Conservation (phyloP, 2,797 vertebrate species). For the Argentina silus region DNA sequence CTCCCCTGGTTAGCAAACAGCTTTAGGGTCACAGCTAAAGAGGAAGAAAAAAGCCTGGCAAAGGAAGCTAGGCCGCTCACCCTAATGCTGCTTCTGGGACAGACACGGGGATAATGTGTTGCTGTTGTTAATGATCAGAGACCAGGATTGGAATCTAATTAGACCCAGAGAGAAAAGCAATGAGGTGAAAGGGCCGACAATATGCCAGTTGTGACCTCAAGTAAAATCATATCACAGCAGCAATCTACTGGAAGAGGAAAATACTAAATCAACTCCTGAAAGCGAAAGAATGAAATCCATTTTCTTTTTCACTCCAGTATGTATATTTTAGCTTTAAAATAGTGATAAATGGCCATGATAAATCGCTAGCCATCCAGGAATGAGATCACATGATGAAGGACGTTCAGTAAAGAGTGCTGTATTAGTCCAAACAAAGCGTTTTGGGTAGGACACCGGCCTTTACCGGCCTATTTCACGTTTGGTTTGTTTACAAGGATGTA, state of each 20-base stretch:
- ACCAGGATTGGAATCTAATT: constrained; percentile 68
- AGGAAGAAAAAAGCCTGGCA: constrained; percentile 49
- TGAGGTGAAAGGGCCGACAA: constrained; percentile 34
- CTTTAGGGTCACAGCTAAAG: constrained; percentile 56
- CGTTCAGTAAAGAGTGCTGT: no score
- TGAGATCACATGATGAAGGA: no score
- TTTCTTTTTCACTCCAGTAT: constrained; percentile 22
- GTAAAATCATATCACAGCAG: constrained; percentile 16
- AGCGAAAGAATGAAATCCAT: constrained; percentile 38
- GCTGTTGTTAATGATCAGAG: constrained; percentile 65
- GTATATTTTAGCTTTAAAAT: no score
- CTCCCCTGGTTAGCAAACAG: constrained; percentile 75
- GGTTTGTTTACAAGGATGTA: no score
- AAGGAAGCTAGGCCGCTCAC: constrained; percentile 64
- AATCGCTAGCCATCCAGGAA: no score
- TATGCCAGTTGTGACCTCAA: constrained; percentile 35
- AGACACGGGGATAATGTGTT: constrained; percentile 65
- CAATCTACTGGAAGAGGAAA: constrained; percentile 41
- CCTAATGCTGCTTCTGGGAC: constrained; percentile 69
- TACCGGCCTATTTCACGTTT: no score
- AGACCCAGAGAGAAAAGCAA: constrained; percentile 45
- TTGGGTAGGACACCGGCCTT: no score
- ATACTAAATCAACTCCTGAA: constrained; percentile 41
- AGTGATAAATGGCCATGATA: no score
- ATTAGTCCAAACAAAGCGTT: no score